A percentile compares a stretch with the other conserved stretches of the same genome.
Conservation (phyloP, 2,797 vertebrate genomes). For the Clamator glandarius region DNA sequence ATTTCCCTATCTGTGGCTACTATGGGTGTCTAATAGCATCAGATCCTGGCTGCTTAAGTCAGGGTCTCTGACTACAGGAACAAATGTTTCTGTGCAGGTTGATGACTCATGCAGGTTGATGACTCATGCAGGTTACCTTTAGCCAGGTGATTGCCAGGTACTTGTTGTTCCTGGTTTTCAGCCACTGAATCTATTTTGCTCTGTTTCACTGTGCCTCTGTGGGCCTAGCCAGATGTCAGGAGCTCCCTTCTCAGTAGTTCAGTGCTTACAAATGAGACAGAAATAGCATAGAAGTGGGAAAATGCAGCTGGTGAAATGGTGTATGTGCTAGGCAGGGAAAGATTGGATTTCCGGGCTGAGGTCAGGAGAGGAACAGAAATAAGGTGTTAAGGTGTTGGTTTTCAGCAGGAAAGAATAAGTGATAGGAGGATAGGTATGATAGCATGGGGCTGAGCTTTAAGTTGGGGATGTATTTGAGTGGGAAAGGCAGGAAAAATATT, state of each 20-base stretch:
- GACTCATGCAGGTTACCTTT: neutral
- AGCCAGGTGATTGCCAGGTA: neutral
- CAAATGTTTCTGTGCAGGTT: neutral
- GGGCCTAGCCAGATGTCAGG: neutral
- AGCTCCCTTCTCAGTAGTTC: neutral
- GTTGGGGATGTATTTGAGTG: neutral
- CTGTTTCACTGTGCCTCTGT: neutral
- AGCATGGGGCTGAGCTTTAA: neutral
- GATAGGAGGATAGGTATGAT: neutral
- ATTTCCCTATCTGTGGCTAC: neutral
- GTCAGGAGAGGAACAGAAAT: neutral
- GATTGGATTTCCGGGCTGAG: neutral
- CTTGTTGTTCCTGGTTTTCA: neutral
- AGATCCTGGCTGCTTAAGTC: neutral
- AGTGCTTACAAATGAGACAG: neutral
- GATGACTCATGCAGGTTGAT: neutral
- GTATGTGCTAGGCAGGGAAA: neutral
- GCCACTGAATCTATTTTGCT: neutral
- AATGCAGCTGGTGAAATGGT: neutral
- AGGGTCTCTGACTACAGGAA: neutral
- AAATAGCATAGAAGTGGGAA: neutral
- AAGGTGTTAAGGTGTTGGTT: neutral
- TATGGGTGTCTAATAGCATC: fast-evolving
- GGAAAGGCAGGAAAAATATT: neutral
- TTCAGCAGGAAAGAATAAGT: neutral